Evolutionary conservation across 2,113 vertebrate species (phyloP), one percentile per base, ranked within the genome.

Genomic region (Psilopogon haemacephalus): DNA sequence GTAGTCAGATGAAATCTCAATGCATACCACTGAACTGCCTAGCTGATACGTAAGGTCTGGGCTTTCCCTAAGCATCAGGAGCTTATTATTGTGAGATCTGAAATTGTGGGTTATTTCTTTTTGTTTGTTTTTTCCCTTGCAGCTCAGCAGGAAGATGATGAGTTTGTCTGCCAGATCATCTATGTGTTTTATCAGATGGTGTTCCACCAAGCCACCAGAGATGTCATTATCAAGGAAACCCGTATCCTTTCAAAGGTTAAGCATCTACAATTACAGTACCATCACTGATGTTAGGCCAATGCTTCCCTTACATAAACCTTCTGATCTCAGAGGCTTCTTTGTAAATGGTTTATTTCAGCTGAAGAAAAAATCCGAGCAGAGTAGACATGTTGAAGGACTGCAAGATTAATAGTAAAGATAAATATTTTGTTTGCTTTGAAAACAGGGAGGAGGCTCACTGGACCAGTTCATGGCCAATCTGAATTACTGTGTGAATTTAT

Each of bases 171-270:
- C 97, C 99, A 99, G 96, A 99, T 99, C 67, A 98, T 99, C 46
- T 99, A 99, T 86, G 99, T 99, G n/a, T 99, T 99, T 97, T 99
- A 99, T 95, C 99, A 99, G 97, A 99, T 99, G 99, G 99, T 99
- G 84, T 99, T 99, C 96, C 99, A 99, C 94, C 99, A 99, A 96
- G 99, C 99, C 67, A 99, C 99, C 5, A 98, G 99, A 96, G 99
- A 99, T 72, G 99, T 99, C 95, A 99, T 99, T 96, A 99, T 99
- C 97, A 99, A 99, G 95, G 99, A 99, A 95, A 99, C 99, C 0
- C 99, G 98, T 99, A 99, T 99, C 99, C 98, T 98, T 97, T 84
- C 75, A 68, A 72, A 59, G 21, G 58, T 58, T 13, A 73, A 80
- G 35, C 15, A 35, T 77, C 38, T 67, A 37, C 27, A 82, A 32